Base-by-base conservation (phyloP, 1,140 invertebrate species). In the Venustaconcha ellipsiformis region DNA sequence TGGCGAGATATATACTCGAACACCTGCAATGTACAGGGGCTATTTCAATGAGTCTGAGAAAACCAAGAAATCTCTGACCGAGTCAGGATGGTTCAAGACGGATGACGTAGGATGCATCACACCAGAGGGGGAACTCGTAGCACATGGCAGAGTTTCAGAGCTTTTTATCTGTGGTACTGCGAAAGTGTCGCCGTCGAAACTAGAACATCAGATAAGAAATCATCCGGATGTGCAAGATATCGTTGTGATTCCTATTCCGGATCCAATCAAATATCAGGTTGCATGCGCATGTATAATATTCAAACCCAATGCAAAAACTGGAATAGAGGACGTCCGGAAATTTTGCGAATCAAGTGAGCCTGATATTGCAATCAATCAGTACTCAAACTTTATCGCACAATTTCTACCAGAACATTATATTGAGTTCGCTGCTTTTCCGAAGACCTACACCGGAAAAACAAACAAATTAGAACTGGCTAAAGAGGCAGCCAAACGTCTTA, bases 221-320 rank as follows among this genome's bases (percentile, higher is more conserved):
- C 70, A 70, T 20, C 70, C 70, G 30, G 70, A 63, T 71, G 58
- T 71, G 12, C 30, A 59, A 14, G 68, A 71, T 64, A 26, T 63
- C 3, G 37, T 37, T 13, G 12, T 71, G 26, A 60, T 71, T 37
- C 37, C 37, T 4, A 37, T 37, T 37, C 8, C 37, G 37, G 37
- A 37, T 37, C 37, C 37, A 37, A 37, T 37, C 3, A 37, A 37
- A 37, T 37, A 37, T 8, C 37, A 37, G 3, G 8, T 37, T 37
- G 4, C 37, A 37, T 37, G 37, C 37, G 3, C 37, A 4, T 37
- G 37, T 37, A 37, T 37, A 37, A 8, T 37, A 37, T 37, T 37
- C 37, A 37, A 37, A 37, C 37, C 37, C 8, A 37, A 37, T 37
- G 37, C 37, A 37, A 37, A 37, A 8, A 2, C 37, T 1, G 37